Evolutionary conservation across 2,797 vertebrate genomes (phyloP), one percentile per base, ranked within the genome.

Genomic region (Thaleichthys pacificus): DNA sequence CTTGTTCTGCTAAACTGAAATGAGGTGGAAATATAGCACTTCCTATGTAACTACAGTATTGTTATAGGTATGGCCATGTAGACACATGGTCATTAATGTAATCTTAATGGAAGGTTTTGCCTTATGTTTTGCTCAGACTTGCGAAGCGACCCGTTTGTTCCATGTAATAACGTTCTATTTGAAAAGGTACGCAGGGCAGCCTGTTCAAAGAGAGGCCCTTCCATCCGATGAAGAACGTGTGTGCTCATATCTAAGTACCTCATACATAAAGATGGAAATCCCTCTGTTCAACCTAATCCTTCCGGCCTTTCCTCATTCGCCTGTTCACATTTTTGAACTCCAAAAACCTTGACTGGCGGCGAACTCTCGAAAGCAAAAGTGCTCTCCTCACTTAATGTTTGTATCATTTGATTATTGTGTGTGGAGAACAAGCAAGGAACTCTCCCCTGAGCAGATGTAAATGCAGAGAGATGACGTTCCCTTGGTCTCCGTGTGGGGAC

Each of bases 181-280:
- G 68, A 49, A 79, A 66, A 82, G 69, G 58, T 66, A 69, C 17
- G 0, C 70, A 61, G 65, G 78, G 76, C 74, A 85, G 76, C 71
- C 72, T 63, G 21, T 74, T 84, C 49, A 82, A 73, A 67, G 58
- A 61, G 77, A 68, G 56, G 78, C 69, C 64, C 69, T 66, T 30
- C 56, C 70, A 58, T 80, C 85, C 74, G 82, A 79, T 79, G 68
- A 85, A 73, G 80, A 77, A 65, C 78, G 79, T 89, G 87, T 60
- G 79, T 80, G 86, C 75, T 75, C 85, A 92, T 90, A 91, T 90
- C 80, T 89, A 80, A 88, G 69, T 64, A n/a, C 66, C 88, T 90
- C 89, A 89, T 90, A 81, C 85, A 91, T 90, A 90, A 91, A 89
- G 86, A 90, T 87, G 69, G 70, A 80, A 71, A 76, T 74, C 64